Base-by-base conservation (phyloP, 2,888 invertebrate genomes). In the Yponomeuta sedellus region DNA sequence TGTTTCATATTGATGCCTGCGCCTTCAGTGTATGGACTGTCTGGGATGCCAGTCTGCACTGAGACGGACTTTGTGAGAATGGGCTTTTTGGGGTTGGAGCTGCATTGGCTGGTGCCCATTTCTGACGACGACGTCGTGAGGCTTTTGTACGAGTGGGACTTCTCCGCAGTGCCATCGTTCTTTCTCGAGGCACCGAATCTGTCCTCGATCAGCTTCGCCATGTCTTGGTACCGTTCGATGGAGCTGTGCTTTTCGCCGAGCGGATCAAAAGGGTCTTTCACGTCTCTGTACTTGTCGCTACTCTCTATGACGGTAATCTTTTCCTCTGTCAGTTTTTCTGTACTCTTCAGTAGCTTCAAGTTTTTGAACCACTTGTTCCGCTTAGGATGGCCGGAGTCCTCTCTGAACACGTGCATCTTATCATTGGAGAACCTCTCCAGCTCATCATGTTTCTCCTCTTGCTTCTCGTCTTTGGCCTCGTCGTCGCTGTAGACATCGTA, bases 201-300 rank as follows among this genome's bases (percentile, higher is more conserved):
- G 72, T 94, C 94, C 77, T 94, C 94, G 69, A 94, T 92, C 67
- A 94, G 82, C 76, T 94, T 94, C 5, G 94, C 92, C 94, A 94
- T 94, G 71, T 94, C 94, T 77, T 94, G 94, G 70, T 94, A 94
- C 63, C 94, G 87, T 74, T 94, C 94, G 79, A 94, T 94, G 68
- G 94, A 94, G 81, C 93, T 93, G 71, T 94, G 93, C 75, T 94
- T 94, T 68, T 94, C 93, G 66, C 92, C 93, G 67, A 88, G 85
- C 19, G 91, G 92, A 78, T 94, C 94, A 68, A 94, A 91, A 1
- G 92, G 92, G 74, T 93, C 93, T 76, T 89, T 90, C 0, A 89
- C 79, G 66, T 92, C 92, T 73, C 78, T 83, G 68, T 79, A 76
- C 69, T 85, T 88, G 66, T 88, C 85, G 67, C 68, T 78, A 67